Base-by-base conservation (phyloP, 92 coral and sea anemone genomes). In the Palythoa grandiflora region DNA sequence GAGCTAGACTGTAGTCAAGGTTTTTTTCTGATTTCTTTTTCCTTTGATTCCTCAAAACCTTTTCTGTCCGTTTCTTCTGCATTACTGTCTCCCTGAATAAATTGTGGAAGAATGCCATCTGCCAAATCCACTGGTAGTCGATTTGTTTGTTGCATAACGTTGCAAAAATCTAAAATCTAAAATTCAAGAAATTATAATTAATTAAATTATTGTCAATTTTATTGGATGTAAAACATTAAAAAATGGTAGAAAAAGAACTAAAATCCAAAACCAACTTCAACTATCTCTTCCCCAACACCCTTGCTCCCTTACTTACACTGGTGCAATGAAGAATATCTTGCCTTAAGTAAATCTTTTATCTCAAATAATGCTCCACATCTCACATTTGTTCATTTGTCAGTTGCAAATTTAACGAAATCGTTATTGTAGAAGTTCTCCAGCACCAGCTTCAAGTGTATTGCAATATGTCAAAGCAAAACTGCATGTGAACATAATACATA, bases 71-170 rank as follows among this genome's bases (percentile, higher is more conserved):
- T 15, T 61, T 61, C 68, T 61, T n/a, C 68, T 61, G 21, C 68
- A n/a, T 61, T 61, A n/a, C 21, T 61, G 21, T 61, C 68, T 17
- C 17, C 68, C 68, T 61, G 68, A 61, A 61, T 5, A 61, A 61
- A 61, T 6, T 61, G 50, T 2, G 36, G 68, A 61, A 61, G 68
- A 61, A 61, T 61, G 68, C 68, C 68, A 61, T 61, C 68, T 17
- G 21, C 68, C 21, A 61, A 61, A 61, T 61, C 68, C 68, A n/a
- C 17, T 61, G 68, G 68, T 61, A n/a, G 68, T 61, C 28, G 68
- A 16, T 61, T 61, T 0, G 68, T 61, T 60, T 61, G 68, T 61
- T 61, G 68, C 68, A 61, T 61, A 61, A 61, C 16, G 68, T 61
- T 61, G 36, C 68, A 61, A 61, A 61, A 61, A 61, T 61, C 68